Conservation (phyloP, 2,113 vertebrate species). For the Cyanoliseus patagonus region DNA sequence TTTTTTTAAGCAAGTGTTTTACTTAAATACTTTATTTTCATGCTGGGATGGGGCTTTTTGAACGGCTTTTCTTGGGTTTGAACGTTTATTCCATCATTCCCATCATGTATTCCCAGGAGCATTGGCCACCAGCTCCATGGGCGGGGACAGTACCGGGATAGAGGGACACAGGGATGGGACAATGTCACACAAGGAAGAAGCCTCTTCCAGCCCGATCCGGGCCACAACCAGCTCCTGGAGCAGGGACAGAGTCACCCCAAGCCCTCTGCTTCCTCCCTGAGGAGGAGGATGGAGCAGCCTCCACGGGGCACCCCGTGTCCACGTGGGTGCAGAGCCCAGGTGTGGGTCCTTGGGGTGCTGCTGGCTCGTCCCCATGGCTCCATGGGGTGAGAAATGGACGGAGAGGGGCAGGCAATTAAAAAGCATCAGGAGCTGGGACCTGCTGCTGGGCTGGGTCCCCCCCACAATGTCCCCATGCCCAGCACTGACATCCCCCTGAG, state of each 20-base stretch:
- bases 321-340: too few relatives aligned
- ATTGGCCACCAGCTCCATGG: fast-evolving
- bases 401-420: background rate
- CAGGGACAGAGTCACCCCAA: fast-evolving
- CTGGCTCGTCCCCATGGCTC: background rate
- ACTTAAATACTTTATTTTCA: slow-evolving; percentile 2
- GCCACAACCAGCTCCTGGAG: background rate
- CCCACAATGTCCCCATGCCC: fast-evolving
- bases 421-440: too few relatives aligned
- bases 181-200: background rate
- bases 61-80: background rate
- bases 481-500: fast-evolving
- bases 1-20: background rate
- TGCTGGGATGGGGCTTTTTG: background rate
- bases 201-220: background rate
- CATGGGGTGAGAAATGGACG: background rate
- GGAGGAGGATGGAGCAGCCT: background rate
- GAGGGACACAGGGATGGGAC: fast-evolving
- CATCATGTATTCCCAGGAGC: background rate
- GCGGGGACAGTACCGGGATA: fast-evolving
- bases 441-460: too few relatives aligned
- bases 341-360: background rate
- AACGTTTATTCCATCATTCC: background rate
- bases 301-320: fast-evolving
- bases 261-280: background rate